Percentiles rank a stretch among this genome's conserved stretches.
Conservation (phyloP, 92 coral and sea anemone species). For the Siderastrea radians region DNA sequence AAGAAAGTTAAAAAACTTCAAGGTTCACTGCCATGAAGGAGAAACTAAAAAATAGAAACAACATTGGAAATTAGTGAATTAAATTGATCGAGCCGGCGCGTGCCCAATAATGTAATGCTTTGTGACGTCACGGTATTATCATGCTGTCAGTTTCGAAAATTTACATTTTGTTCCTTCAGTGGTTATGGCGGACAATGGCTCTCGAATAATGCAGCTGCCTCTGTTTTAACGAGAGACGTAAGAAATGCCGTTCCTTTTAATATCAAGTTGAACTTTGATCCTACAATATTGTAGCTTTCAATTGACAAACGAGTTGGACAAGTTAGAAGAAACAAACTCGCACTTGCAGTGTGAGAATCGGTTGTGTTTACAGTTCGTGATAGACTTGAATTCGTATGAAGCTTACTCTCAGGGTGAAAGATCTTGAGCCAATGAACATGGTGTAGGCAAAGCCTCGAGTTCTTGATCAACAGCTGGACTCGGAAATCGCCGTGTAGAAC, state of each 20-base stretch:
- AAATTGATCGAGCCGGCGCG: neutral
- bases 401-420: too few species aligned
- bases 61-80: too few species aligned
- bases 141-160: neutral
- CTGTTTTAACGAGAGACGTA: neutral
- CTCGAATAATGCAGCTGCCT: neutral
- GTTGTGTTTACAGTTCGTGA: neutral
- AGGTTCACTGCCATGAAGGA: too few species aligned
- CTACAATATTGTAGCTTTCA: neutral
- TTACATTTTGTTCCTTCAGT: neutral
- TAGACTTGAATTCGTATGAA: too few species aligned
- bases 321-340: neutral
- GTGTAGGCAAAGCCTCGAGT: too few species aligned
- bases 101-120: neutral
- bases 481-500: too few species aligned
- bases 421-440: too few species aligned
- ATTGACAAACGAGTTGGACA: neutral
- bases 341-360: neutral
- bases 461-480: too few species aligned
- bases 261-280: slow-evolving; percentile 4
- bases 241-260: neutral
- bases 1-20: too few species aligned
- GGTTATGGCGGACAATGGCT: neutral
- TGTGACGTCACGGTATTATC: slow-evolving; percentile 19
- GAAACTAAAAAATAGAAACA: too few species aligned